Percentiles rank a stretch among this genome's conserved stretches.
Evolutionary conservation across 2,888 invertebrate genomes (phyloP).

Genomic region (Bimastos eiseni): DNA sequence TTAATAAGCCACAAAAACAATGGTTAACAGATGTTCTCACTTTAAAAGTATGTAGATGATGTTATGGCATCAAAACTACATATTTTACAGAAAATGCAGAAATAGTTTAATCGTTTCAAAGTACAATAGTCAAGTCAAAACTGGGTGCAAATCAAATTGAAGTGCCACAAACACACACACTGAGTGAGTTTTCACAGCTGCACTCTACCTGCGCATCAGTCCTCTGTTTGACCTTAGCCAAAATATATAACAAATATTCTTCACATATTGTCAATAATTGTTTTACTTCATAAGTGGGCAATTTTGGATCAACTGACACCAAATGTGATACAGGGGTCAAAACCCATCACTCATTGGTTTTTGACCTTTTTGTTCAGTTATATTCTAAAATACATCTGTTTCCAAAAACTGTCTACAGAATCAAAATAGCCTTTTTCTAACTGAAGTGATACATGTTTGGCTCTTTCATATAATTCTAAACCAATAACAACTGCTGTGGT

Average conservation of each 20-base stretch:
- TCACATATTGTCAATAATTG: neutral
- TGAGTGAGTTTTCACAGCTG: slow-evolving; percentile 4
- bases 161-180: neutral
- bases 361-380: no score
- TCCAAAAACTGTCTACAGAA: no score
- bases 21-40: neutral
- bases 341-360: no score
- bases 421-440: no score
- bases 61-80: neutral
- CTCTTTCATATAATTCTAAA: no score
- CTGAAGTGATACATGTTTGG: no score
- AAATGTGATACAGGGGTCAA: neutral
- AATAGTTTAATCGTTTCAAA: neutral
- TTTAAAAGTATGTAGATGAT: neutral
- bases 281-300: neutral
- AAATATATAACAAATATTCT: neutral
- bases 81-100: neutral
- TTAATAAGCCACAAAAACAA: no score
- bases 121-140: neutral
- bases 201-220: neutral
- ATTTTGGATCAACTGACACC: neutral
- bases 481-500: no score
- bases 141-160: neutral
- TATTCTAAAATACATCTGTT: no score
- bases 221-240: neutral